Base-by-base conservation (phyloP, 2,113 vertebrate species). In the Pterocles burchelli region DNA sequence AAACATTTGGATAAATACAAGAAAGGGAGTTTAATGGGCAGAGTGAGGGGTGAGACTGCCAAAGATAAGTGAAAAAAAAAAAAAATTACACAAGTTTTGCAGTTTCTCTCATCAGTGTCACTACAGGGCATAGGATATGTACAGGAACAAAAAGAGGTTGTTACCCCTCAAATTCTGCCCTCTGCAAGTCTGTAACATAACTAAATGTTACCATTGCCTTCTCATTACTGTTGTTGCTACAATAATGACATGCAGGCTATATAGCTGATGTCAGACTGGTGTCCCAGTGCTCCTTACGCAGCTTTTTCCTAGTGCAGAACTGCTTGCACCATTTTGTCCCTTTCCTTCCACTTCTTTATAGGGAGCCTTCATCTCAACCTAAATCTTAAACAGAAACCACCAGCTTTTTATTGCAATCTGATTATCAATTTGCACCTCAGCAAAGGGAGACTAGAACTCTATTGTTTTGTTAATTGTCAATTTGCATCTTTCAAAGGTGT, bases 401-500 rank as follows among this genome's bases (percentile, higher is more conserved):
- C 79, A 77, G 83, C 82, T 97, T 96, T 96, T 95, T 91, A 76
- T 57, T 95, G 93, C 94, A 93, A 93, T 86, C 90, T 97, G 96
- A 97, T 97, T 97, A 97, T 94, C 96, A 98, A 98, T 98, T 98
- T 98, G 96, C 98, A 98, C 98, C 98, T 98, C 98, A 66, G 96
- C 74, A 88, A 97, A 96, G 90, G 74, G 95, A 97, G 89, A 87
- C 95, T 90, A 97, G 93, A 95, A 96, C 97, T 97, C 97, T 90
- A 98, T 98, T 98, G 98, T 98, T 98, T 98, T 96, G 97, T 96
- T 98, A 98, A 98, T 98, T 98, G 97, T 98, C 97, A 98, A 98
- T 98, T 98, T 98, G 90, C 98, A 98, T 98, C 98, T 98, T 96
- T 90, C 92, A 97, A 98, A 98, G 98, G 98, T 98, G 98, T 98